Evolutionary conservation across 37 sponge, comb jelly and placozoan genomes (phyloP), one percentile per base, ranked within the genome.

Genomic region (Axinella damicornis): DNA sequence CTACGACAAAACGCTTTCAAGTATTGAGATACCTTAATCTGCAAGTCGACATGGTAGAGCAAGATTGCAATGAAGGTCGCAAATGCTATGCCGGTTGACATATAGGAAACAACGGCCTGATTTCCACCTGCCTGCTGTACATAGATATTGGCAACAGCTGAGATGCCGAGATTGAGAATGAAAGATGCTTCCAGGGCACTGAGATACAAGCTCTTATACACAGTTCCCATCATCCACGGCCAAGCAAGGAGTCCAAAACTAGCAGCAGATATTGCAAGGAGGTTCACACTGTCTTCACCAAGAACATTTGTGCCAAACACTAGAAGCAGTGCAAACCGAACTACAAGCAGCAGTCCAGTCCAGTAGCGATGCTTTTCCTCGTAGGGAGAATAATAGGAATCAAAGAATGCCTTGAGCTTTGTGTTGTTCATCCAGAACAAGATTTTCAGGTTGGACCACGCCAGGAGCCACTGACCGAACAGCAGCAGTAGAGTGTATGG

Each of bases 191-290:
- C 14, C 4, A 61, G n/a, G 62, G 25, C 62, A 25, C 25, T 25
- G 25, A 27, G n/a, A 14, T 61, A 11, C n/a, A 4, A 61, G 25
- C 12, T 22, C 62, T 61, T 25, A 25, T 61, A 61, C 25, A 61
- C 62, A 22, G 4, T 61, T 4, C 25, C 25, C 5, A 61, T 61
- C 46, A 46, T 46, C 46, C 46, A 46, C 9, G 46, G 46, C 46
- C 46, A 46, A 61, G 14, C 62, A 61, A 61, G 62, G 25, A 61
- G 62, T 14, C 25, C 62, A 61, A 61, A 27, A 61, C 62, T 61
- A 25, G 25, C 62, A 4, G 62, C n/a, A 61, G 62, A 61, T 14
- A 61, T 25, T 27, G 62, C 62, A 14, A 61, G 25, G 14, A 61
- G n/a, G 14, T 61, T 61, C 14, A 14, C 62, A 61, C 62, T 61